Evolutionary conservation across 2,797 vertebrate species (phyloP), one percentile per base, ranked within the genome.

Genomic region (Poeciliopsis infans): DNA sequence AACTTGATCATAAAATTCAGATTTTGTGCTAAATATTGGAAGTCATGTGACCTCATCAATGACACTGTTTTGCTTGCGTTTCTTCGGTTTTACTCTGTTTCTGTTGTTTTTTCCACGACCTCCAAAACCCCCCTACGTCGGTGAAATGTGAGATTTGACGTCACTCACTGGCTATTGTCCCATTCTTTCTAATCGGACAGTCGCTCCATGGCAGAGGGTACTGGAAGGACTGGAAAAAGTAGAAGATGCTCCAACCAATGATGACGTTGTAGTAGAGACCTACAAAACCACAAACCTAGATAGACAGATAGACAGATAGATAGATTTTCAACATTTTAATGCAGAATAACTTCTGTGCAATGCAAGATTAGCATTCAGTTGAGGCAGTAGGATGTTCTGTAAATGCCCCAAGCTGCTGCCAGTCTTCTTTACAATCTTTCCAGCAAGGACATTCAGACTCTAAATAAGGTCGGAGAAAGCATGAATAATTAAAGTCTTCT

Each of bases 191-290:
- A 2, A 96, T 81, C 25, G 97, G 97, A 59, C 97, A 97, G 61
- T 97, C 96, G 2, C 95, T 97, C 97, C 97, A 97, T 23, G 97
- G 97, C 76, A 98, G 93, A 1, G 97, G 97, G 79, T 96, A 96
- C 94, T 98, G 97, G 92, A 98, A 98, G 76, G 97, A 98, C 92
- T 98, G 96, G 86, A 98, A 97, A 92, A 98, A 98, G 93, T 98
- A 98, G 81, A 98, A 98, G 94, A 98, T 97, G 89, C 97, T 98
- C 97, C 97, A 98, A 33, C 97, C 97, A 0, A 98, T 98, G 90
- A 97, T 98, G 83, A 98, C 97, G 0, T 98, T 97, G 82, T 98
- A 98, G 84, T 98, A 98, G 66, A 98, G 96, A 2, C 97, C 97
- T 0, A 98, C 97, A 57, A 97, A 98, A 74, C 97, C 97, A 61